Evolutionary conservation across 2,797 vertebrate genomes (phyloP).

Genomic region (Typhlichthys eigenmanni): DNA sequence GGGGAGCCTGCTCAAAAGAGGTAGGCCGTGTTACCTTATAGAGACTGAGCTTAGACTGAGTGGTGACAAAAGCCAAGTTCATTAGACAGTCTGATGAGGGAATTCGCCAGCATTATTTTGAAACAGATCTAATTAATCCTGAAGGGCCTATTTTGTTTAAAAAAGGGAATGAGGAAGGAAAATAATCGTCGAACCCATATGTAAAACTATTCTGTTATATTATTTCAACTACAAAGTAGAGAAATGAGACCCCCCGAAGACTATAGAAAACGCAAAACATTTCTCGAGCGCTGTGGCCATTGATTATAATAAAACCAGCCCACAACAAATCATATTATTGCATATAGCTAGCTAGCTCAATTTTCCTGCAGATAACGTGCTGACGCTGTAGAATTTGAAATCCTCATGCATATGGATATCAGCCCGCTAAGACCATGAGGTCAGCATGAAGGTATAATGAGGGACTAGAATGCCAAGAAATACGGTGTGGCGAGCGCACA

Average conservation of each 20-base stretch:
- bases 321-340: slow-evolving; percentile 30
- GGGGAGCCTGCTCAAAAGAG: slow-evolving; percentile 92
- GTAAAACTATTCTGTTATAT: too few species aligned
- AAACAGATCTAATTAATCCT: too few species aligned
- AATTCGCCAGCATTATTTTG: too few species aligned
- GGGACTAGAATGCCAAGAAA: slow-evolving; percentile 73
- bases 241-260: too few species aligned
- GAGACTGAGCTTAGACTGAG: neutral
- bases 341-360: slow-evolving; percentile 9
- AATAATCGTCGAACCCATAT: too few species aligned
- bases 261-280: too few species aligned
- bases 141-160: too few species aligned
- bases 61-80: too few species aligned
- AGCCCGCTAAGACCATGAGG: slow-evolving; percentile 70
- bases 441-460: slow-evolving; percentile 78
- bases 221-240: too few species aligned
- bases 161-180: too few species aligned
- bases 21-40: slow-evolving; percentile 55
- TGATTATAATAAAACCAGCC: neutral
- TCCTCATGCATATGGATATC: slow-evolving; percentile 68
- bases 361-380: slow-evolving; percentile 27
- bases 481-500: slow-evolving; percentile 64
- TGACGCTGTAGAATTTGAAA: slow-evolving; percentile 19
- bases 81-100: too few species aligned
- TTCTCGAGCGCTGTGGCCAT: too few species aligned